Evolutionary conservation across 2,888 invertebrate genomes (phyloP), one percentile per base, ranked within the genome.

Genomic region (Drosophila fulvimacula): DNA sequence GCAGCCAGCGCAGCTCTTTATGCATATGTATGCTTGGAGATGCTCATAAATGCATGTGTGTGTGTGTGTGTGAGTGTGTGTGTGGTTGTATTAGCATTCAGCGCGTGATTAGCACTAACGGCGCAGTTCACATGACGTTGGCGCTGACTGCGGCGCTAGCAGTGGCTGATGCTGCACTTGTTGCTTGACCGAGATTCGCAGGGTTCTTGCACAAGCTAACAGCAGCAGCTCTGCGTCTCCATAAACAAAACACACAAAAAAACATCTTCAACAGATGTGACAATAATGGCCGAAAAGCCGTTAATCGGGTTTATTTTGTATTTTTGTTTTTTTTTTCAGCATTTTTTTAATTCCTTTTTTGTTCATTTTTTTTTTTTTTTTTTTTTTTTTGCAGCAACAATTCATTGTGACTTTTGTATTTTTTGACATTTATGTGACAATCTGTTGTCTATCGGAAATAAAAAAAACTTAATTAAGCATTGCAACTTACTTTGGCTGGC

Each of bases 121-220:
- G 41, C 63, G 66, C 61, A 61, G 63, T 78, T 75, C 78, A 57
- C 78, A 72, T 58, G 53, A 61, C 56, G 58, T 21, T 15, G 39
- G 10, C 69, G 27, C 7, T 11, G 51, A 21, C 59, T 24, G 46
- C 49, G 17, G n/a, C 44, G 21, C 6, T 19, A 36, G 19, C 68
- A 5, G 34, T 39, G 21, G 34, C 46, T n/a, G 17, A 48, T 6
- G 6, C 55, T 85, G 88, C 88, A 88, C 89, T 88, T 88, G 88
- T 81, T 74, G 87, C 83, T 82, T 86, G 82, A 82, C 82, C 82
- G 82, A 82, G 69, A 83, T 82, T 82, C 65, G 68, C 63, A 58
- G 44, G 56, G 70, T 73, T 70, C 67, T 76, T 79, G 66, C 82
- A 79, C 67, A 70, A 71, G 53, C 44, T 27, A 56, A 46, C 51